Evolutionary conservation across 2,113 vertebrate genomes (phyloP), one percentile per base, ranked within the genome.

Genomic region (Xenotilapia flavipinnis): DNA sequence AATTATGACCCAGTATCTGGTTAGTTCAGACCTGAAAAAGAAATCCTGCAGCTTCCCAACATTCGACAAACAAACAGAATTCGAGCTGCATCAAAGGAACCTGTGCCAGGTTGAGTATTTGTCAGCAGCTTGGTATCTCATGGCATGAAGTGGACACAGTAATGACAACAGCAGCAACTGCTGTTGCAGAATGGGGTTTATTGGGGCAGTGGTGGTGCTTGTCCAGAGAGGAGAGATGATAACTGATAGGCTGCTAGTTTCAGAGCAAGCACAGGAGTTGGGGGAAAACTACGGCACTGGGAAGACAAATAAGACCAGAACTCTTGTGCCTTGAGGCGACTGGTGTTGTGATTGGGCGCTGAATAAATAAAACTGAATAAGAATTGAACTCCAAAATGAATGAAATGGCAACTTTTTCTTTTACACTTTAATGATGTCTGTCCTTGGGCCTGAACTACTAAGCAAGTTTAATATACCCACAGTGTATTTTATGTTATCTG

Each of bases 1-100:
- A 89, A 91, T 92, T 80, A 90, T 49, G 80, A 86, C 83, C 82
- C n/a, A n/a, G 47, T 82, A 86, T 87, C 70, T 83, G 86, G 26
- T 58, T 83, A n/a, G 60, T 13, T 65, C 51, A 79, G 81, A 70
- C 79, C 53, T 42, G 33, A 80, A 28, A 23, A 81, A 88, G 23
- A 87, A 58, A 62, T 80, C 79, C 75, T 79, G 86, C 26, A 7
- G 81, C 13, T 86, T 85, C 36, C 80, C 87, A 82, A 92, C 87
- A 80, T 82, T 82, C 5, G 8, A 81, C 80, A 91, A 85, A 81
- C 83, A 91, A 86, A 89, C 86, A 80, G 62, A 93, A 84, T 81
- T 77, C 77, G 58, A 91, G 80, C 47, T 31, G 60, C 54, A 42
- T 36, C 6, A 28, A 10, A 33, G 58, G 6, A 85, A 83, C 54